phyloP scores from a whole-genome alignment of 2,797 vertebrate species.

The Paguma larvata region DNA sequence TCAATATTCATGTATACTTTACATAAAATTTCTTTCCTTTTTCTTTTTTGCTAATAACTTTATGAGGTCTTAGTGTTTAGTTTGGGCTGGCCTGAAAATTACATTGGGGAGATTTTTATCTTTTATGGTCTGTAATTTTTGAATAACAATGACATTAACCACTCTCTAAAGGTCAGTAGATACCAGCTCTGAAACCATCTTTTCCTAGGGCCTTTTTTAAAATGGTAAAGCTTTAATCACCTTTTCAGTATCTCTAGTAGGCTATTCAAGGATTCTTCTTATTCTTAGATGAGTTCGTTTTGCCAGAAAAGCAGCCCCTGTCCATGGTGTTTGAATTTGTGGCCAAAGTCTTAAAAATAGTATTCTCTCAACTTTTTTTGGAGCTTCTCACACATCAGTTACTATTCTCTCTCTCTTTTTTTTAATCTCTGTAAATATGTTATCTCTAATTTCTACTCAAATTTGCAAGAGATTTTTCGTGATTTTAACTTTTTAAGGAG shows the following conservation, averaged over 20 bases:
- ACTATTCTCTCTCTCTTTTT: not conserved
- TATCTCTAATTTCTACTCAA: not conserved
- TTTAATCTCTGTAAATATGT: not conserved
- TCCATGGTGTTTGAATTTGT: not conserved
- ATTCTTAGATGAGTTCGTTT: not conserved
- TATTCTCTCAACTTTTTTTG: not conserved
- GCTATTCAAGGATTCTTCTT: not conserved
- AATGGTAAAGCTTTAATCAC: not conserved
- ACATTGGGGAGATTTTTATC: not conserved
- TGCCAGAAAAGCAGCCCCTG: not conserved
- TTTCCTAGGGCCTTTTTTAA: not conserved
- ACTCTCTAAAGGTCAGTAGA: constrained; percentile 20
- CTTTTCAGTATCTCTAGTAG: not conserved
- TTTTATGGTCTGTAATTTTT: not conserved
- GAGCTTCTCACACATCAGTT: not conserved
- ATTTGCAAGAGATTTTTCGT: not conserved
- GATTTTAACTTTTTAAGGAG: not conserved
- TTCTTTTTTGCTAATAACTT: not conserved
- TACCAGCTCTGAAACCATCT: not conserved
- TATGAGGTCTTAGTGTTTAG: not conserved
- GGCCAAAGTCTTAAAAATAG: not conserved
- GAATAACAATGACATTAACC: not conserved
- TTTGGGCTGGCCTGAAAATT: not conserved
- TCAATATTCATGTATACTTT: not conserved
- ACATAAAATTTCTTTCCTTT: not conserved